A percentile compares a stretch with the other conserved stretches of the same genome.
These are phyloP conservation scores for Lasioglossum calceatum DNA, from an alignment of 2,888 invertebrate species.

Conservation along the genomic window DNA sequence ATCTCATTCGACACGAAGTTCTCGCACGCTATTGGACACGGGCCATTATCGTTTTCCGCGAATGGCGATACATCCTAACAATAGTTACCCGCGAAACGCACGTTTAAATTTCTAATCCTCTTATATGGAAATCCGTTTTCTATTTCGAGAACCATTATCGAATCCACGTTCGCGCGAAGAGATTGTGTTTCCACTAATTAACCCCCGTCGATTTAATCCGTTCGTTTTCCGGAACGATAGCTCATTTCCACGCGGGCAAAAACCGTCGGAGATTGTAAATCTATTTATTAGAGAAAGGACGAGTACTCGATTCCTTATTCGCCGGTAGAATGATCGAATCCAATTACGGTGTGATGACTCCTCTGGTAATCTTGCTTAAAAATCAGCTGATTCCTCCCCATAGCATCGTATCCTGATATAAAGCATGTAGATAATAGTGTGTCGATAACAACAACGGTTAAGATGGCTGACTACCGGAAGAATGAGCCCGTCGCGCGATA, in stretches of 20 bases:
- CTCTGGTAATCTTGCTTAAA: background rate
- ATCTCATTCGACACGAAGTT: constrained; percentile 37
- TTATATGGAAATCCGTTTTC: constrained; percentile 40
- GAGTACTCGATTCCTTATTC: background rate
- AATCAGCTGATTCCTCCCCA: background rate
- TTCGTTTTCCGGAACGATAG: constrained; percentile 31
- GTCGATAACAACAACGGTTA: background rate
- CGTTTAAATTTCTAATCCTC: constrained; percentile 47
- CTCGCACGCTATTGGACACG: constrained; percentile 49
- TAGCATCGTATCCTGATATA: background rate
- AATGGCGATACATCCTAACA: constrained; percentile 38
- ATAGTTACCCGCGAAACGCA: constrained; percentile 39
- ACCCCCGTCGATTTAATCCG: background rate
- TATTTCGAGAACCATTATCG: constrained; percentile 42
- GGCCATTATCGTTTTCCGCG: constrained; percentile 51
- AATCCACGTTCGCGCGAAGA: constrained; percentile 9
- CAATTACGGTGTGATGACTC: background rate
- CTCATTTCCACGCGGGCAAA: background rate
- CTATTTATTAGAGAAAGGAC: background rate
- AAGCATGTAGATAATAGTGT: background rate
- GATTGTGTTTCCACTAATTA: constrained; percentile 37
- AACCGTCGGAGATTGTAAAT: background rate
- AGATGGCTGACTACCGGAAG: background rate
- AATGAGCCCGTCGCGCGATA: background rate
- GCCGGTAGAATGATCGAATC: background rate